A percentile compares a stretch with the other conserved stretches of the same genome.
Evolutionary conservation across 1,140 invertebrate genomes (phyloP).

Genomic region (Neuroterus valhalla): DNA sequence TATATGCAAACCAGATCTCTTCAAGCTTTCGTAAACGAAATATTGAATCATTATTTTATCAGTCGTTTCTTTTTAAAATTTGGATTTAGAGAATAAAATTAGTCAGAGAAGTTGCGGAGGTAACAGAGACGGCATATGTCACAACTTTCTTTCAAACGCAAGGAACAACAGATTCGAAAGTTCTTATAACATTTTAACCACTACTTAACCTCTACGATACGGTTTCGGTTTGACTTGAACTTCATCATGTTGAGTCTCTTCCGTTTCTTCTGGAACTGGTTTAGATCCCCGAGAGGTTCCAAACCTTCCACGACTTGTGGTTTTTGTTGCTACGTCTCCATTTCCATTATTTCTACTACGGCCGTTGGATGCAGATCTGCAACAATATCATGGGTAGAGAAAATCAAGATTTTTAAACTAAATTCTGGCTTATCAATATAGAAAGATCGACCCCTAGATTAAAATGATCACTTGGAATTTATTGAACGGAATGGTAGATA

Average conservation of each 20-base stretch:
- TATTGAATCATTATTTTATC: slow-evolving; percentile 3
- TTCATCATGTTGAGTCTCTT: slow-evolving; percentile 64
- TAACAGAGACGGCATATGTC: background rate
- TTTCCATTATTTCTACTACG: slow-evolving; percentile 44
- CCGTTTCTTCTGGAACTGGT: slow-evolving; percentile 59
- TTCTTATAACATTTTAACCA: slow-evolving; percentile 27
- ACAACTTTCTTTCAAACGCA: slow-evolving; percentile 25
- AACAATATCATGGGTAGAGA: slow-evolving; percentile 17
- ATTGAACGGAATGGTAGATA: background rate
- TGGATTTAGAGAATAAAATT: slow-evolving; percentile 1
- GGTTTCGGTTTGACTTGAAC: slow-evolving; percentile 65
- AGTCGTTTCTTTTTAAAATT: background rate
- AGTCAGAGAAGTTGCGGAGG: slow-evolving; percentile 7
- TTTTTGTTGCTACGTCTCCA: slow-evolving; percentile 47
- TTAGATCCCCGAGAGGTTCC: slow-evolving; percentile 54
- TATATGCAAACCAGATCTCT: too few species aligned
- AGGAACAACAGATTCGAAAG: slow-evolving; percentile 27
- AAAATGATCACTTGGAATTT: too few species aligned
- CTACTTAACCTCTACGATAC: slow-evolving; percentile 59
- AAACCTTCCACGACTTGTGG: slow-evolving; percentile 58
- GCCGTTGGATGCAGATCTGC: slow-evolving; percentile 48
- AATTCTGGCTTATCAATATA: too few species aligned
- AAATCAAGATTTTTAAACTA: background rate
- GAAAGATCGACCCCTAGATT: too few species aligned
- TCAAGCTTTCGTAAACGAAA: background rate